Evolutionary conservation across 2,797 vertebrate genomes (phyloP).

Genomic region (Platalea minor): DNA sequence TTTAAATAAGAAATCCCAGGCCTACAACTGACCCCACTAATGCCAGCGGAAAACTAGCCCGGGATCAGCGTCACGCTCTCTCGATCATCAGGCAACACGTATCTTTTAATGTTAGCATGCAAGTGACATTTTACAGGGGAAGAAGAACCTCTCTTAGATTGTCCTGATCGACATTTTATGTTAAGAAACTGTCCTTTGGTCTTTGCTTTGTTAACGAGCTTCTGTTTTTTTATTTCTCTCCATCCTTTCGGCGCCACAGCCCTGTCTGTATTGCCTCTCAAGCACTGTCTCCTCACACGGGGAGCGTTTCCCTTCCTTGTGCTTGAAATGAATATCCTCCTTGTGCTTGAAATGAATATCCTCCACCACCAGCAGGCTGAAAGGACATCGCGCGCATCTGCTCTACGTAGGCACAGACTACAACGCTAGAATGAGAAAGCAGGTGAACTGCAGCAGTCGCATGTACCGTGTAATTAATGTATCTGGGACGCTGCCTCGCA

Average conservation of each 20-base stretch:
- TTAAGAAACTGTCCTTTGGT: neutral
- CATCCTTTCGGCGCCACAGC: neutral
- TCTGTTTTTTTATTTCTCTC: neutral
- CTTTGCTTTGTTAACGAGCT: neutral
- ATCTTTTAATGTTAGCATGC: accelerated
- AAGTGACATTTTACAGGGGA: neutral
- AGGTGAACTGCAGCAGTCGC: neutral
- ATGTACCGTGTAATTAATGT: neutral
- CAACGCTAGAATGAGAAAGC: neutral
- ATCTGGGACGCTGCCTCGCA: neutral
- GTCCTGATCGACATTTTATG: neutral
- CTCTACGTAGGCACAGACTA: neutral
- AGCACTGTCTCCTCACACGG: accelerated
- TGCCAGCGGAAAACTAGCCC: neutral
- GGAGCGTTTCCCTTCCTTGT: neutral
- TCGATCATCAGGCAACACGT: neutral
- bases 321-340: neutral
- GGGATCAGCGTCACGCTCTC: accelerated
- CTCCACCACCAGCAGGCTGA: neutral
- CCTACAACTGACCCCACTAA: neutral
- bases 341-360: neutral
- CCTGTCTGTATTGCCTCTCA: neutral
- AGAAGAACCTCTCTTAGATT: neutral
- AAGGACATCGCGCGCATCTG: neutral
- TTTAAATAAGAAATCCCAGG: neutral